These are phyloP conservation scores for Aporophyla nigra DNA, from an alignment of 2,888 invertebrate species.

Conservation along the genomic window DNA sequence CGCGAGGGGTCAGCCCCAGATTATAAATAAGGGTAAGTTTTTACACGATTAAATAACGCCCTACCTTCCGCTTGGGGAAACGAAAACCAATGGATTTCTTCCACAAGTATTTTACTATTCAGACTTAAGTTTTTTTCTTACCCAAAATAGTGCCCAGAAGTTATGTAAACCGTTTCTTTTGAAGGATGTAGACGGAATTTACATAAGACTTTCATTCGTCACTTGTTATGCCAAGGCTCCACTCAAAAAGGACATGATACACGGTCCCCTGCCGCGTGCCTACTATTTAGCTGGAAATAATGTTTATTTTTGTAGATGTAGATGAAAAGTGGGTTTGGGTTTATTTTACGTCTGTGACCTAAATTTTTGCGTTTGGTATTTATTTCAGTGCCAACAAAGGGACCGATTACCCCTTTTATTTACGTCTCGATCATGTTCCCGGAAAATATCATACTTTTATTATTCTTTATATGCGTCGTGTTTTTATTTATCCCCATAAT, in stretches of 20 bases:
- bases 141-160: slow-evolving; percentile 6
- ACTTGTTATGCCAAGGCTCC: slow-evolving; percentile 26
- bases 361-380: slow-evolving; percentile 22
- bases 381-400: slow-evolving; percentile 13
- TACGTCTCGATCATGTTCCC: slow-evolving; percentile 28
- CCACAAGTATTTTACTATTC: slow-evolving; percentile 22
- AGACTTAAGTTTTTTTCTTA: slow-evolving; percentile 28
- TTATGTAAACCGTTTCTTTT: slow-evolving; percentile 32
- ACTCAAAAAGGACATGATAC: slow-evolving; percentile 34
- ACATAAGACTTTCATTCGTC: slow-evolving; percentile 44
- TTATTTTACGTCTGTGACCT: slow-evolving; percentile 4
- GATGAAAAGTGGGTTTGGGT: slow-evolving; percentile 4
- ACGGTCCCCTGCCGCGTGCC: background rate
- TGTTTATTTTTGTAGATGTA: background rate
- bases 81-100: slow-evolving; percentile 3
- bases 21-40: slow-evolving; percentile 51
- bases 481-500: slow-evolving; percentile 62
- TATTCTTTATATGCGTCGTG: slow-evolving; percentile 36
- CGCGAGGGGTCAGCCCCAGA: slow-evolving; percentile 33
- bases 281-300: background rate
- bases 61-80: slow-evolving; percentile 8
- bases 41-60: slow-evolving; percentile 42
- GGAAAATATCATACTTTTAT: slow-evolving; percentile 29
- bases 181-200: slow-evolving; percentile 34
- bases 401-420: slow-evolving; percentile 26